These are phyloP conservation scores for Cydia strobilella DNA, from an alignment of 1,140 invertebrate genomes.

Conservation along the genomic window DNA sequence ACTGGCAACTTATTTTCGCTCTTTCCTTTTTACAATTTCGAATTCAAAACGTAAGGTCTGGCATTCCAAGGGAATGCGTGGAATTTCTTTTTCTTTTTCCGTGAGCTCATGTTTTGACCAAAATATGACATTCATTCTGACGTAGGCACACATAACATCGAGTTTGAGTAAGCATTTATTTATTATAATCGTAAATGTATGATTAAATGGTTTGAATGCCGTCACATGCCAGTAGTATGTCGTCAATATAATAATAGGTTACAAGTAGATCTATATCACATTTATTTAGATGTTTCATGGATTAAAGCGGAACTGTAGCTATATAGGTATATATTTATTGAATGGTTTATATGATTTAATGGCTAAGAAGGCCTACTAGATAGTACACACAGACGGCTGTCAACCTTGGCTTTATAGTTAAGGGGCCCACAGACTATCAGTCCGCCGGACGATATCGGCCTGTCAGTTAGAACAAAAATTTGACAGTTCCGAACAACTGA, in stretches of 20 bases:
- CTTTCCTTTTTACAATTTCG: constrained; percentile 21
- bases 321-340: no score
- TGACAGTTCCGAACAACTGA: no score
- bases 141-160: background rate
- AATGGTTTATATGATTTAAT: background rate
- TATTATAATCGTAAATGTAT: background rate
- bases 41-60: constrained; percentile 24
- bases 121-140: constrained; percentile 19
- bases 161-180: background rate
- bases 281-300: background rate
- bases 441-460: no score
- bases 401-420: constrained; percentile 9
- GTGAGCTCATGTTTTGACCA: background rate
- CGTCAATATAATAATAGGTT: background rate
- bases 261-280: background rate
- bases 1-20: constrained; percentile 24
- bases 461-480: no score
- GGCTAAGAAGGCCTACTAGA: background rate
- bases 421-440: no score
- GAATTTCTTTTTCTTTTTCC: constrained; percentile 14
- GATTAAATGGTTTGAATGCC: background rate
- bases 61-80: constrained; percentile 16
- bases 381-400: no score
- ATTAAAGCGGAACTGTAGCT: background rate
- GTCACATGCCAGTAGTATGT: background rate